These are phyloP conservation scores for Callosobruchus maculatus DNA, from an alignment of 2,888 invertebrate species.

Conservation along the genomic window DNA sequence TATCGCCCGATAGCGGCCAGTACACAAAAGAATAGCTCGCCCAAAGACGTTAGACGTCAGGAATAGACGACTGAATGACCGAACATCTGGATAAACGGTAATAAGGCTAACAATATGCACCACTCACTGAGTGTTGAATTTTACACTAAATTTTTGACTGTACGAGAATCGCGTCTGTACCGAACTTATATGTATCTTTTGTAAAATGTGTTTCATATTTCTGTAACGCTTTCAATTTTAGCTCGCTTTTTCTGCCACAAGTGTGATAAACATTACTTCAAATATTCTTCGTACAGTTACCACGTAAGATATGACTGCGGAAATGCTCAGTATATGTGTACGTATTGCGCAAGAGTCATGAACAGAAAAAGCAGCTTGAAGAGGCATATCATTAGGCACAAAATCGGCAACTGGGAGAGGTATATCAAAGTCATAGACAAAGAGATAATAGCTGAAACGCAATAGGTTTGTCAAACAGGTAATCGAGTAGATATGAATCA, in stretches of 20 bases:
- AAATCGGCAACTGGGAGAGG: conserved; percentile 11
- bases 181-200: no score
- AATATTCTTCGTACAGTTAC: conserved; percentile 6
- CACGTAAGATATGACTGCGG: conserved; percentile 14
- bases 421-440: neutral
- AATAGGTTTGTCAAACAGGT: neutral
- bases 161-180: no score
- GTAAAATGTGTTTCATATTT: neutral
- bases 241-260: conserved; percentile 1
- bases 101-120: no score
- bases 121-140: no score
- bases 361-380: conserved; percentile 14
- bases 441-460: neutral
- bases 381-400: conserved; percentile 13
- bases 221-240: neutral
- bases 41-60: no score
- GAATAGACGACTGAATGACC: no score
- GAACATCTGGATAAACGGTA: no score
- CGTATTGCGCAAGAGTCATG: conserved; percentile 6
- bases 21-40: no score
- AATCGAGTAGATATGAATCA: no score
- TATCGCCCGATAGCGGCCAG: no score
- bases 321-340: conserved; percentile 3
- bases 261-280: conserved; percentile 8
- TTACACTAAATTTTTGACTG: no score